Conservation (phyloP, 1,140 invertebrate genomes). For the Pseudomyrmex pallidus region DNA sequence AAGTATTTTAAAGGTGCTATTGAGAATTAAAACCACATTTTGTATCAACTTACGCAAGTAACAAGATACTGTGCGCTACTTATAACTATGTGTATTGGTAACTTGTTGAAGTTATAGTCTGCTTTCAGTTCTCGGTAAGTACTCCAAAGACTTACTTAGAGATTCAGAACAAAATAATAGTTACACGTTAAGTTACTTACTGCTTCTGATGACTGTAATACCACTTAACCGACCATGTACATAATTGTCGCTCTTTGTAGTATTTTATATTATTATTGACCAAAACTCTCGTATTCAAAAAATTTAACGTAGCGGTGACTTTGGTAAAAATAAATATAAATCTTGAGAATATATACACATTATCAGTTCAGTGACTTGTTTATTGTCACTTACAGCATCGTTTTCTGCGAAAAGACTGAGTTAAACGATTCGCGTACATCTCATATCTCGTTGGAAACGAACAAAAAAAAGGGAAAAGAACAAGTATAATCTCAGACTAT, state of each 20-base stretch:
- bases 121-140: background rate
- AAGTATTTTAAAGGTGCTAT: too few relatives aligned
- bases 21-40: too few relatives aligned
- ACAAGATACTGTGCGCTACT: background rate
- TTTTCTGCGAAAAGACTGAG: background rate
- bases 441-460: background rate
- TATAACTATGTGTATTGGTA: background rate
- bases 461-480: background rate
- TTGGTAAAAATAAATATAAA: background rate
- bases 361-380: background rate
- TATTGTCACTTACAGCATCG: background rate
- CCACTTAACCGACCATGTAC: background rate
- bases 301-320: background rate
- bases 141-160: background rate
- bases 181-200: background rate
- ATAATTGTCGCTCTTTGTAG: background rate
- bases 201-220: background rate
- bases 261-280: background rate
- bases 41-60: too few relatives aligned
- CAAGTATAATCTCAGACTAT: background rate
- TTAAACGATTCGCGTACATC: slow-evolving; percentile 4
- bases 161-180: background rate
- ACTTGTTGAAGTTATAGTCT: background rate
- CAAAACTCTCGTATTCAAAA: background rate
- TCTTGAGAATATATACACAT: background rate